phyloP scores from a whole-genome alignment of 2,888 invertebrate species.

The Stramonita haemastoma region DNA sequence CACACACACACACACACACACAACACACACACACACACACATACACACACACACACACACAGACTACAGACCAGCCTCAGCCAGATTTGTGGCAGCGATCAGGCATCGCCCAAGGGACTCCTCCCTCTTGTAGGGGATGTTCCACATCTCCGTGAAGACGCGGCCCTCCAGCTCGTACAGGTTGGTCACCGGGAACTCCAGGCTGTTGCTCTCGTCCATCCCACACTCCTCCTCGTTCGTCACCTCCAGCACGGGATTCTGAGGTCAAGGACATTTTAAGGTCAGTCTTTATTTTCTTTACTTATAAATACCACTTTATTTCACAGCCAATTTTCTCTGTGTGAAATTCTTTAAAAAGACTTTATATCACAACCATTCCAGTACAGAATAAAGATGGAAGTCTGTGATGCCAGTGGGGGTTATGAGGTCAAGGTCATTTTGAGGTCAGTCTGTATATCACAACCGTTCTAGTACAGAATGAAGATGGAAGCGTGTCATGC shows the following conservation, averaged over 20 bases:
- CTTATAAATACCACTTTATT: too few species aligned
- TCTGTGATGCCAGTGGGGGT: too few species aligned
- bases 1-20: conserved; percentile 2
- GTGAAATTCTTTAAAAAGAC: too few species aligned
- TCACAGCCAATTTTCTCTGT: too few species aligned
- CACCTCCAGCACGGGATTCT: conserved; percentile 45
- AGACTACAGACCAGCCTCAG: conserved; percentile 74
- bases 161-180: conserved; percentile 79
- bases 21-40: conserved; percentile 7
- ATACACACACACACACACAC: not conserved
- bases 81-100: conserved; percentile 77
- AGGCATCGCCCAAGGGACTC: conserved; percentile 80
- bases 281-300: too few species aligned
- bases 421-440: too few species aligned
- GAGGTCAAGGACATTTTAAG: not conserved
- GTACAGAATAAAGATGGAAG: too few species aligned
- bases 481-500: too few species aligned
- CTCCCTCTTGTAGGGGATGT: conserved; percentile 79
- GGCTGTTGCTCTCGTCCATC: conserved; percentile 63
- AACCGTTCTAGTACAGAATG: too few species aligned
- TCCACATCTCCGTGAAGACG: conserved; percentile 79
- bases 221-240: conserved; percentile 48
- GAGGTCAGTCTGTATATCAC: too few species aligned
- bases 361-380: too few species aligned
- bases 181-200: conserved; percentile 79